Percentiles rank a stretch among this genome's conserved stretches.
Conservation (phyloP, 2,888 invertebrate genomes). For the Notodonta dromedarius region DNA sequence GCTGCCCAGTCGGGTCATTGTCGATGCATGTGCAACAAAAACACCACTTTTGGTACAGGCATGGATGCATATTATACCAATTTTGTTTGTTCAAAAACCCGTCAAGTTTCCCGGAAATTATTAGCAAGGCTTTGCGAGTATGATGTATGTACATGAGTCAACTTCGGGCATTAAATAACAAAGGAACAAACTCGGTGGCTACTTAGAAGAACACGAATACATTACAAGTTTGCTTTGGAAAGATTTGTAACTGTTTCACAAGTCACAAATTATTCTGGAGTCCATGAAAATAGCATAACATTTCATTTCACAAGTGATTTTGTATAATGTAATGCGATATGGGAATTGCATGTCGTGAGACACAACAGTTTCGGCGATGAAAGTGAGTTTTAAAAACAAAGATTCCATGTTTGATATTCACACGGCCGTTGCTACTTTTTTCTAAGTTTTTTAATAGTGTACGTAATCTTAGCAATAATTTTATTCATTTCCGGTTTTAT, state of each 20-base stretch:
- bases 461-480: too few species aligned
- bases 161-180: slow-evolving; percentile 9
- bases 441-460: neutral
- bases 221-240: too few species aligned
- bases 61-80: slow-evolving; percentile 29
- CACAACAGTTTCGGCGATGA: slow-evolving; percentile 37
- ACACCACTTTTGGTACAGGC: slow-evolving; percentile 29
- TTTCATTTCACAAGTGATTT: slow-evolving; percentile 5
- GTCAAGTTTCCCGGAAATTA: slow-evolving; percentile 32
- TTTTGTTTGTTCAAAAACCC: slow-evolving; percentile 30
- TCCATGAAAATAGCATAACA: too few species aligned
- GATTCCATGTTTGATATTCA: slow-evolving; percentile 30
- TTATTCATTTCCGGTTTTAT: too few species aligned
- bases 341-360: slow-evolving; percentile 48
- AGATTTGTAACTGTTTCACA: too few species aligned
- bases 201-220: neutral
- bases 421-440: slow-evolving; percentile 3
- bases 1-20: slow-evolving; percentile 65
- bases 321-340: slow-evolving; percentile 32
- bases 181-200: neutral
- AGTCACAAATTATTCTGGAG: too few species aligned
- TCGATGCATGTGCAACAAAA: slow-evolving; percentile 46
- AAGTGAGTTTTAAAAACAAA: slow-evolving; percentile 45
- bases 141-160: slow-evolving; percentile 22
- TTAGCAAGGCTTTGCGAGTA: slow-evolving; percentile 19